phyloP scores from a whole-genome alignment of 2,797 vertebrate species.

The Ceyx erithaca region DNA sequence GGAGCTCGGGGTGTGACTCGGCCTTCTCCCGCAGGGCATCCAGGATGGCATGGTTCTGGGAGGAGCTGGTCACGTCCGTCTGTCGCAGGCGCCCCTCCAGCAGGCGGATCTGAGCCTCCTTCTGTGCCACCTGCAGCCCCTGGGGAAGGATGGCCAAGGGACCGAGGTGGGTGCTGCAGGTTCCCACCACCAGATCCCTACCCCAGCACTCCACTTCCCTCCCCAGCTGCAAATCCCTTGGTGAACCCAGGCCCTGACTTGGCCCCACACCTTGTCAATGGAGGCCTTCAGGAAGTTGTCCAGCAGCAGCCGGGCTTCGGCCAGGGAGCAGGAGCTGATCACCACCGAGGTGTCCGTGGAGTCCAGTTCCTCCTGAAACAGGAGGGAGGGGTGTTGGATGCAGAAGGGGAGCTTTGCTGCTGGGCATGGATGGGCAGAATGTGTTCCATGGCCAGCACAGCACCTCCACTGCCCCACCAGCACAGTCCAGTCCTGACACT shows the following conservation, averaged over 20 bases:
- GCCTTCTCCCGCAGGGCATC: conserved; percentile 93
- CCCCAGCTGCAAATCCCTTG: background rate
- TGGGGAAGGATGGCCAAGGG: conserved; percentile 5
- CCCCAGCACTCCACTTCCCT: background rate
- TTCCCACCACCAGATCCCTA: background rate
- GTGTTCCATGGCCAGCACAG: accelerated
- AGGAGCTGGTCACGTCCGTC: conserved; percentile 86
- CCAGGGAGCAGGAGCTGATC: conserved; percentile 96
- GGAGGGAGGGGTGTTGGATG: background rate
- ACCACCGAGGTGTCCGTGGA: conserved; percentile 96
- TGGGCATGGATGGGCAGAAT: accelerated
- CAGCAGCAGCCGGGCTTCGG: conserved; percentile 93
- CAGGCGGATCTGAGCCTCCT: conserved; percentile 92
- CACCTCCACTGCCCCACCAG: background rate
- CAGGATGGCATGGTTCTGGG: conserved; percentile 92
- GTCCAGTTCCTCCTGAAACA: conserved; percentile 92
- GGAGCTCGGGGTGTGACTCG: conserved; percentile 90
- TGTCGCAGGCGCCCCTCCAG: conserved; percentile 94
- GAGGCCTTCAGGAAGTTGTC: conserved; percentile 97
- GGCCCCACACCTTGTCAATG: conserved; percentile 88
- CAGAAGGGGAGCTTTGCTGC: background rate
- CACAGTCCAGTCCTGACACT: background rate
- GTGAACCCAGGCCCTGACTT: accelerated
- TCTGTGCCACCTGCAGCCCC: conserved; percentile 96
- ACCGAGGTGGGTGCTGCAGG: accelerated